Evolutionary conservation across 2,888 invertebrate genomes (phyloP).

Genomic region (Ditylenchus weischeri): DNA sequence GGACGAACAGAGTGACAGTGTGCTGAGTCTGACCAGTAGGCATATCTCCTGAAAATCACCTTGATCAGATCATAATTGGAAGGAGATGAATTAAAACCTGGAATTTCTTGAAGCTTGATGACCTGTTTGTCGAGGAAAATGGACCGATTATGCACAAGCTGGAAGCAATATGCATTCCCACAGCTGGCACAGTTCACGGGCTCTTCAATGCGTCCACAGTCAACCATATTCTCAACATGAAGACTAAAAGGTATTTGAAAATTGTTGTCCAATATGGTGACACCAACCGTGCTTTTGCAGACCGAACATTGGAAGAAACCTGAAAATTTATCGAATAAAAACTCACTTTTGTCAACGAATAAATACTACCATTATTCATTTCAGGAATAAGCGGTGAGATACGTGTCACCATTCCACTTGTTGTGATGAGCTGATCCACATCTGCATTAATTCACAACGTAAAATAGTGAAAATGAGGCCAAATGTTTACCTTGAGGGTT

Average conservation of each 20-base stretch:
- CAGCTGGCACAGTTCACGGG: conserved; percentile 90
- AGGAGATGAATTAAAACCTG: conserved; percentile 64
- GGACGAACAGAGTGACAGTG: conserved; percentile 84
- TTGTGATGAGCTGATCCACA: conserved; percentile 93
- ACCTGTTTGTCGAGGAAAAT: conserved; percentile 96
- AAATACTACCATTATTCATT: conserved; percentile 72
- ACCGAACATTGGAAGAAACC: conserved; percentile 93
- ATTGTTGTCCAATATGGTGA: too few species aligned
- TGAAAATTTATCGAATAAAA: conserved; percentile 13
- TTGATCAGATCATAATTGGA: not conserved
- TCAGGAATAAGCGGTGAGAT: conserved; percentile 92
- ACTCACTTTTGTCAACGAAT: too few species aligned
- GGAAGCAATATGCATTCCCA: conserved; percentile 84
- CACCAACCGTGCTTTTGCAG: conserved; percentile 74
- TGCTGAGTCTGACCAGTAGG: conserved; percentile 98
- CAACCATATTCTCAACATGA: conserved; percentile 69
- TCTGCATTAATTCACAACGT: conserved; percentile 67
- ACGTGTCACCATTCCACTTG: conserved; percentile 95
- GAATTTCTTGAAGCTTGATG: conserved; percentile 93
- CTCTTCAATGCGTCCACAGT: conserved; percentile 88
- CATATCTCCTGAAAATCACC: conserved; percentile 80
- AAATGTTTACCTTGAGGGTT: conserved; percentile 77
- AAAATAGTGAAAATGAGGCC: not conserved
- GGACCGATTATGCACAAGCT: conserved; percentile 87
- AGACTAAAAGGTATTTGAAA: too few species aligned